Percentiles rank a stretch among this genome's conserved stretches.
Evolutionary conservation across 2,113 vertebrate genomes (phyloP).

Genomic region (Chrysochloris asiatica): DNA sequence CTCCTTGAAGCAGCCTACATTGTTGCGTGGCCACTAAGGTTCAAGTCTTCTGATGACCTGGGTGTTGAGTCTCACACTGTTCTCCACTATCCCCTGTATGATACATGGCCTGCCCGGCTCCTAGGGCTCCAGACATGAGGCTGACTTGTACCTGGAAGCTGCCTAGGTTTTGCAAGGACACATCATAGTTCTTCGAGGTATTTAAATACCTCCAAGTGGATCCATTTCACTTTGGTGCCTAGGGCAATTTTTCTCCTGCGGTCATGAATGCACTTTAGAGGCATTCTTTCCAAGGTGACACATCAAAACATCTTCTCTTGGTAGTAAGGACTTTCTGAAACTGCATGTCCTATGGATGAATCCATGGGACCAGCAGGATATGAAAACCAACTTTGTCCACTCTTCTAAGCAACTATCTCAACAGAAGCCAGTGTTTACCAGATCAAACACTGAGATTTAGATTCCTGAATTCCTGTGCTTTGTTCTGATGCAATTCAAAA

Average conservation of each 20-base stretch:
- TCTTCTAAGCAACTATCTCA: background rate
- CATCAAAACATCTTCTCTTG: slow-evolving; percentile 39
- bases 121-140: background rate
- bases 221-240: background rate
- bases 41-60: background rate
- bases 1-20: background rate
- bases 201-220: slow-evolving; percentile 14
- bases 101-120: background rate
- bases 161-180: slow-evolving; percentile 18
- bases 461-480: background rate
- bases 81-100: background rate
- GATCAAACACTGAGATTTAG: background rate
- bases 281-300: slow-evolving; percentile 67
- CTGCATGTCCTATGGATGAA: background rate
- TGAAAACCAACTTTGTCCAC: slow-evolving; percentile 3
- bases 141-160: background rate
- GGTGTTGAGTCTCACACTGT: background rate
- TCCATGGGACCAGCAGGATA: slow-evolving; percentile 7
- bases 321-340: slow-evolving; percentile 34
- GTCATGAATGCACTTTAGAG: background rate
- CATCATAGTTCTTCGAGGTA: background rate
- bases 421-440: background rate
- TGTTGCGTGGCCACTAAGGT: background rate
- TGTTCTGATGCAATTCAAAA: background rate
- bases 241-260: background rate